These are phyloP conservation scores for Griposia aprilina DNA, from an alignment of 2,888 invertebrate species.

Conservation along the genomic window DNA sequence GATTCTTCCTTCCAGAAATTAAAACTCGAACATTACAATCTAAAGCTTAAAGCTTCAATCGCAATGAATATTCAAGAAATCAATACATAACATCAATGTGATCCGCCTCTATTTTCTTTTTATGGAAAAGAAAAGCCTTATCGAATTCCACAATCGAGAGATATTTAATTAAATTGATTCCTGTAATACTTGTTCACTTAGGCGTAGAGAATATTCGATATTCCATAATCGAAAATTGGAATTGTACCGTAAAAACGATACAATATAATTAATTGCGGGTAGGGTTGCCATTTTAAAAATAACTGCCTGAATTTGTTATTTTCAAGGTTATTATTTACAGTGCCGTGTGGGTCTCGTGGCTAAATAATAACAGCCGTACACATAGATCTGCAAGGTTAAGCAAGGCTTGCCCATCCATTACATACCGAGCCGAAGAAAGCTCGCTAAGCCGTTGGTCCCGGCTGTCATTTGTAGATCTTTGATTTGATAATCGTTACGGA, in stretches of 20 bases:
- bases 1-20: too few species aligned
- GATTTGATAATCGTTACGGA: background rate
- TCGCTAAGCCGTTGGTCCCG: background rate
- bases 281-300: slow-evolving; percentile 27
- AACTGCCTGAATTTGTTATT: background rate
- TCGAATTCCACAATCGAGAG: slow-evolving; percentile 34
- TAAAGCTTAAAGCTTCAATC: too few species aligned
- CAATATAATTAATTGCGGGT: slow-evolving; percentile 46
- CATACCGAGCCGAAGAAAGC: too few species aligned
- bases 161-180: slow-evolving; percentile 55
- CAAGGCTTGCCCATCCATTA: too few species aligned
- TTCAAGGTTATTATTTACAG: background rate
- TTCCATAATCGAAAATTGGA: slow-evolving; percentile 39
- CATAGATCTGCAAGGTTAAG: background rate
- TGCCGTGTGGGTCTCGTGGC: background rate
- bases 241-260: slow-evolving; percentile 32
- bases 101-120: slow-evolving; percentile 20
- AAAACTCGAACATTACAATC: slow-evolving; percentile 4
- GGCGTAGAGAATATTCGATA: slow-evolving; percentile 48
- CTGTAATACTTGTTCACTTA: slow-evolving; percentile 30
- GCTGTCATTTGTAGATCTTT: background rate
- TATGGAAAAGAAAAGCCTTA: slow-evolving; percentile 22
- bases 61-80: slow-evolving; percentile 44
- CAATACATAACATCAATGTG: slow-evolving; percentile 14
- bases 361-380: background rate